A percentile compares a stretch with the other conserved stretches of the same genome.
phyloP scores from a whole-genome alignment of 2,113 vertebrate species.

The Eubucco bourcierii region DNA sequence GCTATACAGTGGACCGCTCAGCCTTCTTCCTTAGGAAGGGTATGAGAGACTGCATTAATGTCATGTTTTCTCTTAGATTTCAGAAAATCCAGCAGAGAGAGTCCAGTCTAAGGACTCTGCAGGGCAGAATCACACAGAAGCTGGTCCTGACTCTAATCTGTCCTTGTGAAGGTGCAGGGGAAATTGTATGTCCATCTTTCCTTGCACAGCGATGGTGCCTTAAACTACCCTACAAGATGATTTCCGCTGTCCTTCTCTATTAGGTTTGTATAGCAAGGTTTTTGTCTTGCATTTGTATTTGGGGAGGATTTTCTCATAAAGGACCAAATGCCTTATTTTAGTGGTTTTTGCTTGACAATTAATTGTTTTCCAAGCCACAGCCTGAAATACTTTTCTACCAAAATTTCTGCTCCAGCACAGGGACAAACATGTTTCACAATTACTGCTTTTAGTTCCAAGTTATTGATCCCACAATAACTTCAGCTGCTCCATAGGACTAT shows the following conservation, averaged over 20 bases:
- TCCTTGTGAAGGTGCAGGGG: neutral
- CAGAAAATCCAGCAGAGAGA: neutral
- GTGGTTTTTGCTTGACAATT: neutral
- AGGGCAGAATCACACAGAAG: neutral
- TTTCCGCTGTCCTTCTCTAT: neutral
- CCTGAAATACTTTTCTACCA: neutral
- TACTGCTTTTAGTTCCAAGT: neutral
- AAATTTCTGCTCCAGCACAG: neutral
- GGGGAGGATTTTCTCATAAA: neutral
- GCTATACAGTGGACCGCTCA: neutral
- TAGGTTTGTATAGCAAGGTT: neutral
- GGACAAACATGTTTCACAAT: neutral
- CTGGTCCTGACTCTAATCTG: neutral
- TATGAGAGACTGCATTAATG: neutral
- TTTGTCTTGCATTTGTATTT: neutral
- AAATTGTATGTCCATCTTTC: accelerated
- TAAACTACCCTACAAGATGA: accelerated
- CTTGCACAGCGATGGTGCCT: neutral
- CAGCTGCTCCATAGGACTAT: accelerated
- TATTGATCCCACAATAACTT: neutral
- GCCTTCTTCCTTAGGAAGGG: neutral
- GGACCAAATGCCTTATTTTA: neutral
- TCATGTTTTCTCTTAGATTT: neutral
- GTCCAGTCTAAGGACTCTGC: no score
- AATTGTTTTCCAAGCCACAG: neutral